A percentile compares a stretch with the other conserved stretches of the same genome.
Evolutionary conservation across 2,797 vertebrate genomes (phyloP).

Genomic region (Hyperoplus immaculatus): DNA sequence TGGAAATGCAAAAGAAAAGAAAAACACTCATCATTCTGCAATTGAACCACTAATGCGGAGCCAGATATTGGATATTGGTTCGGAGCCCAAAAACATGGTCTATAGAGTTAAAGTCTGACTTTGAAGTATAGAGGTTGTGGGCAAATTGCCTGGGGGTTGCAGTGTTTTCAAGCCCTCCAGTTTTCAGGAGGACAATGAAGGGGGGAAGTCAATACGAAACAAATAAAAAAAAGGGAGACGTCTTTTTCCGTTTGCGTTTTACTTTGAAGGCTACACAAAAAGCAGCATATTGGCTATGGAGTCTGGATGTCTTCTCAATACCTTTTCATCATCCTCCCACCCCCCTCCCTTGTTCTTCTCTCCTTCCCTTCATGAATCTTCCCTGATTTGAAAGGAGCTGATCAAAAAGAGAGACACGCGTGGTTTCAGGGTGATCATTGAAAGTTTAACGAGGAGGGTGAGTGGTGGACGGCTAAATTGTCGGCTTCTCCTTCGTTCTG

Average conservation of each 20-base stretch:
- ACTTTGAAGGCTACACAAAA: conserved; percentile 71
- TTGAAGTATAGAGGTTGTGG: conserved; percentile 46
- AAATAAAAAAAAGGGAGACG: conserved; percentile 28
- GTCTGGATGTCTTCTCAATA: conserved; percentile 58
- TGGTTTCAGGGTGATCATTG: conserved; percentile 49
- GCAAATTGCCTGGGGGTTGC: conserved; percentile 54
- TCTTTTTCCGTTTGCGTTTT: conserved; percentile 46
- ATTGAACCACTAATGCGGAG: conserved; percentile 39
- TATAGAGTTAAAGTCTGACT: conserved; percentile 32
- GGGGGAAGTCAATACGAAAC: conserved; percentile 47
- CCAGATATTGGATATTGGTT: conserved; percentile 40
- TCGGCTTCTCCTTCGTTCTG: conserved; percentile 8
- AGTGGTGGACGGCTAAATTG: conserved; percentile 11
- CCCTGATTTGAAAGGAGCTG: conserved; percentile 51
- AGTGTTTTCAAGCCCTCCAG: conserved; percentile 44
- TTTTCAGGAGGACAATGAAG: conserved; percentile 51
- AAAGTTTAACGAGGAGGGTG: conserved; percentile 23
- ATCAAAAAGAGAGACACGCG: conserved; percentile 39
- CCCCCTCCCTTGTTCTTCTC: conserved; percentile 33
- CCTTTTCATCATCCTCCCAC: conserved; percentile 37
- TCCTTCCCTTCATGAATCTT: conserved; percentile 59
- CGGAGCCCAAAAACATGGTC: conserved; percentile 43
- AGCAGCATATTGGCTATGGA: conserved; percentile 60
- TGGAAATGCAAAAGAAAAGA: conserved; percentile 49
- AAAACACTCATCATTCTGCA: conserved; percentile 44